phyloP scores from a whole-genome alignment of 64 coral and sea anemone species.

The Actinia equina region DNA sequence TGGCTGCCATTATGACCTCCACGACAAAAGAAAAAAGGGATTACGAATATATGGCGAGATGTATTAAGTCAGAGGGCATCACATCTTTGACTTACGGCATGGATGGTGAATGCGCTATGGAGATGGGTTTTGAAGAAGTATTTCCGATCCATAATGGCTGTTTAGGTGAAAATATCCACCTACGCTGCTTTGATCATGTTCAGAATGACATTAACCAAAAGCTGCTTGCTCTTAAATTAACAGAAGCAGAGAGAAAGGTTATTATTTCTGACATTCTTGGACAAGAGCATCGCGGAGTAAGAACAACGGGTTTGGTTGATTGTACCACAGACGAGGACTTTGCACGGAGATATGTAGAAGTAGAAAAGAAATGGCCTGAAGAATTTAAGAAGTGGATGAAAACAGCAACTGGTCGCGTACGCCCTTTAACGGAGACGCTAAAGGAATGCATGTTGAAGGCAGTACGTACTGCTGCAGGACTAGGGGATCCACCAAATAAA shows the following conservation, averaged over 20 bases:
- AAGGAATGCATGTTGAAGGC: conserved; percentile 47
- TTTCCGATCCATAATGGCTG: conserved; percentile 12
- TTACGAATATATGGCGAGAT: conserved; percentile 34
- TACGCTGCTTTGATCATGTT: conserved; percentile 57
- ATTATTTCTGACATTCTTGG: conserved; percentile 13
- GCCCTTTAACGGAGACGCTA: conserved; percentile 13
- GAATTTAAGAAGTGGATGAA: conserved; percentile 47
- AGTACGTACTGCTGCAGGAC: conserved; percentile 24
- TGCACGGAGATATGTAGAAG: conserved; percentile 6
- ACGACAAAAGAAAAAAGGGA: conserved; percentile 25
- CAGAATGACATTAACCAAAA: conserved; percentile 17
- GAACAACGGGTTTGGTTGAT: conserved; percentile 41
- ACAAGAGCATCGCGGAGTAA: conserved; percentile 8
- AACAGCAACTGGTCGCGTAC: conserved; percentile 3
- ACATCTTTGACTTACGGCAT: conserved; percentile 27
- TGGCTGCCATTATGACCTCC: conserved; percentile 45
- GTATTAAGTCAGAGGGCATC: conserved; percentile 1
- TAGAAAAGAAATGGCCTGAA: conserved; percentile 38
- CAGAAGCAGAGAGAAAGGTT: not conserved
- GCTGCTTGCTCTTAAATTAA: not conserved
- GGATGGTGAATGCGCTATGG: conserved; percentile 54
- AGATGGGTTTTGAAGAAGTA: conserved; percentile 31
- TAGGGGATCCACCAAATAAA: conserved; percentile 55
- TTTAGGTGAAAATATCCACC: conserved; percentile 36
- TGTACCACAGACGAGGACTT: conserved; percentile 31